These are phyloP conservation scores for Cephonodes hylas DNA, from an alignment of 2,888 invertebrate species.

Conservation along the genomic window DNA sequence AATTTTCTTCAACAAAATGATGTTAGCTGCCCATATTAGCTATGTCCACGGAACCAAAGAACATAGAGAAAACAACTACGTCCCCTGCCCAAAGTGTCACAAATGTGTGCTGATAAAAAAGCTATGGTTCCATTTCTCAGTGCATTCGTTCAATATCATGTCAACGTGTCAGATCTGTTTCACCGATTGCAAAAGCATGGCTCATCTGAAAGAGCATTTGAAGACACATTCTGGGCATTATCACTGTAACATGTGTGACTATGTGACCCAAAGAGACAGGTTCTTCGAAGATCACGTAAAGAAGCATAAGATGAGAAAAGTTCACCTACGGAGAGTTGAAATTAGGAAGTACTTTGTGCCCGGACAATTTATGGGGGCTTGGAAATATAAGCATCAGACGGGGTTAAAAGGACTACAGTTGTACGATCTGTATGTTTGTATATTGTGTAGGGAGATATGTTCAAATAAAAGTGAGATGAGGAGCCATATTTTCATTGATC, in stretches of 20 bases:
- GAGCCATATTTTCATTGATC: conserved; percentile 37
- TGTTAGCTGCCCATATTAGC: conserved; percentile 39
- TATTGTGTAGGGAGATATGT: conserved; percentile 54
- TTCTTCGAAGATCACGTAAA: conserved; percentile 36
- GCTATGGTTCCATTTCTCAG: conserved; percentile 8
- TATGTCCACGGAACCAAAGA: conserved; percentile 21
- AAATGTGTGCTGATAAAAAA: background rate
- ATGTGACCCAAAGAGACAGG: conserved; percentile 25
- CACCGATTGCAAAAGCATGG: background rate
- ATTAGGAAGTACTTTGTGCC: background rate
- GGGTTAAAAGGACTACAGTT: conserved; percentile 37
- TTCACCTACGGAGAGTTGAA: background rate
- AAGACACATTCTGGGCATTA: conserved; percentile 34
- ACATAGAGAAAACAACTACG: background rate
- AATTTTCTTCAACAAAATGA: conserved; percentile 57
- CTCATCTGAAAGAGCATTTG: conserved; percentile 33
- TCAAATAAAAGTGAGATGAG: conserved; percentile 21
- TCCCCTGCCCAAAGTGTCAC: background rate
- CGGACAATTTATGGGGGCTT: background rate
- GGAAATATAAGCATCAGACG: conserved; percentile 23
- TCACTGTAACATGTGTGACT: conserved; percentile 44
- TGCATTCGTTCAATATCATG: background rate
- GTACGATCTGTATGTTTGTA: conserved; percentile 37
- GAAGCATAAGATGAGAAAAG: conserved; percentile 23
- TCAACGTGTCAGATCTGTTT: conserved; percentile 46